These are phyloP conservation scores for Picus viridis DNA, from an alignment of 2,797 vertebrate genomes.

Conservation along the genomic window DNA sequence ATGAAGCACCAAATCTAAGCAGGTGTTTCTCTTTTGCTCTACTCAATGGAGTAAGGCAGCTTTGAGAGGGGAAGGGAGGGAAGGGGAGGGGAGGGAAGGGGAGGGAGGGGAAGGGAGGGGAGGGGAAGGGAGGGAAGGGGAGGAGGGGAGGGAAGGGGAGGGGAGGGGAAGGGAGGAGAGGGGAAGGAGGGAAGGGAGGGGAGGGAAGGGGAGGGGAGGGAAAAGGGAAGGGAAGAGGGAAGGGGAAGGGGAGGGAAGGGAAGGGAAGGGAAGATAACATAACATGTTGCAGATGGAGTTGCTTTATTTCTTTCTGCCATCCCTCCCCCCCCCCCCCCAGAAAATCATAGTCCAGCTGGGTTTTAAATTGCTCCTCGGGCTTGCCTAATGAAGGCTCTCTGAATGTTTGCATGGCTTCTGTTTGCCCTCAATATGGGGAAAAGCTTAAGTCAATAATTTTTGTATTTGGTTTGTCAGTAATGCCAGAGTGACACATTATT, in stretches of 20 bases:
- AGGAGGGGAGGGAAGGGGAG: too few relatives aligned
- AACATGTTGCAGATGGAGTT: neutral
- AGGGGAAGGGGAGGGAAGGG: too few relatives aligned
- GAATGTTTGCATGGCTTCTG: conserved; percentile 26
- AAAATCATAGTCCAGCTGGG: neutral
- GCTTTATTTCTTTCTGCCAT: neutral
- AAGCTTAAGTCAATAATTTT: conserved; percentile 30
- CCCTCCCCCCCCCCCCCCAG: neutral
- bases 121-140: too few relatives aligned
- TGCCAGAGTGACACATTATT: neutral
- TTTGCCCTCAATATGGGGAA: conserved; percentile 45
- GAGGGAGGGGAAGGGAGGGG: too few relatives aligned
- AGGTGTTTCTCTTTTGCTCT: conserved; percentile 34
- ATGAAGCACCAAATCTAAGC: neutral
- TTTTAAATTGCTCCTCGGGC: conserved; percentile 48
- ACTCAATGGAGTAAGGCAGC: neutral
- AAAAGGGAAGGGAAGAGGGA: neutral
- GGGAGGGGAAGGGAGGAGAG: too few relatives aligned
- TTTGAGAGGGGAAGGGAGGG: neutral
- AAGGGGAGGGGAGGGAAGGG: too few relatives aligned
- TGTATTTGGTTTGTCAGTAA: conserved; percentile 63
- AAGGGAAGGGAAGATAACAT: neutral
- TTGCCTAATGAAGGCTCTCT: conserved; percentile 43
- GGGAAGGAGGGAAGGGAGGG: too few relatives aligned
- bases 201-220: too few relatives aligned